Conservation (phyloP, 2,113 vertebrate species). For the Galbula dea region DNA sequence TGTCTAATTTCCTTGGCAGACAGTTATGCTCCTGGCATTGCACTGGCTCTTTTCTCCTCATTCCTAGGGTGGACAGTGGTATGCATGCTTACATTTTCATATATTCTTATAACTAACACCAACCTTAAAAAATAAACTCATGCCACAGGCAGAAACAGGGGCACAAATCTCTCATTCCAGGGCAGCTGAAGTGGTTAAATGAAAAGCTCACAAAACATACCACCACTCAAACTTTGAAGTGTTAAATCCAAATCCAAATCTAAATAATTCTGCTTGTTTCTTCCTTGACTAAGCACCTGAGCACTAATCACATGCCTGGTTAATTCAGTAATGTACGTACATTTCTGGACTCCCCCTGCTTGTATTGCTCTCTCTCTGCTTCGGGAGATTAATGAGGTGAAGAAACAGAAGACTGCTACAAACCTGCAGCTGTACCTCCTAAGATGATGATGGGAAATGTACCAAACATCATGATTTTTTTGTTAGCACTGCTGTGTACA, state of each 20-base stretch:
- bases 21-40: neutral
- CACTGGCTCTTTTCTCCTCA: neutral
- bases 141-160: neutral
- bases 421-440: conserved; percentile 60
- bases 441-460: conserved; percentile 50
- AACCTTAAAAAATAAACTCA: neutral
- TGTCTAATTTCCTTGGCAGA: accelerated
- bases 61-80: neutral
- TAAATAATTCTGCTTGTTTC: conserved; percentile 60
- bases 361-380: conserved; percentile 63
- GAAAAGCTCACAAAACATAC: neutral
- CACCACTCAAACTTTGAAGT: conserved; percentile 47
- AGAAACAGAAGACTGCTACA: conserved; percentile 66
- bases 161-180: neutral
- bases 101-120: neutral
- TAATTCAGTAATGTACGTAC: conserved; percentile 75
- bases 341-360: conserved; percentile 44
- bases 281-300: conserved; percentile 73
- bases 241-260: conserved; percentile 64
- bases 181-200: neutral
- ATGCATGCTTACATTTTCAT: neutral
- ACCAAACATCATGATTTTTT: neutral
- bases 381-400: conserved; percentile 75
- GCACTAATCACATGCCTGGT: conserved; percentile 80
- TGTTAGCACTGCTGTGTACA: neutral